Conservation (phyloP, 2,113 vertebrate species). For the Pantherophis guttatus region DNA sequence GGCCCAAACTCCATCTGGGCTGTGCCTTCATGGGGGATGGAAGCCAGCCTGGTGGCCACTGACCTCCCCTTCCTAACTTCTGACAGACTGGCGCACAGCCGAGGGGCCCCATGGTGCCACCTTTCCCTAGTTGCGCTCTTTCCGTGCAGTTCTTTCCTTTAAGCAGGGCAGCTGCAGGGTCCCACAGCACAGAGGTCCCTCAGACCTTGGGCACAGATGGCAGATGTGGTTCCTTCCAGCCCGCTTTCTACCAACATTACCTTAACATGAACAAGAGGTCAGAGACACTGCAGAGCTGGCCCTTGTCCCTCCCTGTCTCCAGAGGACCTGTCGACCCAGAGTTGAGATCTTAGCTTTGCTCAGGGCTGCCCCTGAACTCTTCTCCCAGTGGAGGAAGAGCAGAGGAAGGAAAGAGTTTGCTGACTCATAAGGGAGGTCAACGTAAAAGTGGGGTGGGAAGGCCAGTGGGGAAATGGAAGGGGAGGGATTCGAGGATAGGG, state of each 20-base stretch:
- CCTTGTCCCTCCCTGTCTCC: neutral
- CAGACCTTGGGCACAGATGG: neutral
- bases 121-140: neutral
- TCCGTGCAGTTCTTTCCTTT: neutral
- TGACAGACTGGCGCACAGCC: too few relatives aligned
- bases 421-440: neutral
- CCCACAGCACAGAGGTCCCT: neutral
- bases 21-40: neutral
- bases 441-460: too few relatives aligned
- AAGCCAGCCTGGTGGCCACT: neutral
- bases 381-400: neutral
- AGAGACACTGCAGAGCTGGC: neutral
- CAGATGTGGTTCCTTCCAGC: neutral
- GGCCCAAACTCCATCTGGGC: neutral
- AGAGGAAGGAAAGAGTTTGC: neutral
- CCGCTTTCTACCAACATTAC: neutral
- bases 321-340: neutral
- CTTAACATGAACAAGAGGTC: neutral
- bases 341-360: neutral
- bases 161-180: neutral
- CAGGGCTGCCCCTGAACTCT: neutral
- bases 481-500: too few relatives aligned
- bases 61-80: neutral
- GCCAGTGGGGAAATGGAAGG: neutral
- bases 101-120: neutral